Percentiles rank a stretch among this genome's conserved stretches.
Evolutionary conservation across 1,140 invertebrate species (phyloP).

Genomic region (Aphelinus atriplicis): DNA sequence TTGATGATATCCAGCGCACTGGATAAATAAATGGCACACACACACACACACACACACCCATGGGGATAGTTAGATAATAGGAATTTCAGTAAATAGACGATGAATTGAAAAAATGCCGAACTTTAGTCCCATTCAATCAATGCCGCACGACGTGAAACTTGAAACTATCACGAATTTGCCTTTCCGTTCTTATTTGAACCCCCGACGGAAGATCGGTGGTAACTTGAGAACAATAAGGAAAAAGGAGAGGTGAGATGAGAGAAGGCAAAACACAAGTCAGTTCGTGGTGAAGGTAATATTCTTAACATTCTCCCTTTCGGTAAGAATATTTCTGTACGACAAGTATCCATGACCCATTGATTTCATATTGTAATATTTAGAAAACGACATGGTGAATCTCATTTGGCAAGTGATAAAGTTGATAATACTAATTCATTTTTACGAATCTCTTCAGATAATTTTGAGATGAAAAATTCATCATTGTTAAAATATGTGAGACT

Average conservation of each 20-base stretch:
- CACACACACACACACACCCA: too few species aligned
- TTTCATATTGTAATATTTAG: conserved; percentile 9
- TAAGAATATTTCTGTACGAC: neutral
- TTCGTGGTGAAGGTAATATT: conserved; percentile 2
- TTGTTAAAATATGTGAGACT: too few species aligned
- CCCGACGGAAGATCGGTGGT: neutral
- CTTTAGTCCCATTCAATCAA: too few species aligned
- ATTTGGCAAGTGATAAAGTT: too few species aligned
- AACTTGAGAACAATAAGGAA: neutral
- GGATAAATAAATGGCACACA: too few species aligned
- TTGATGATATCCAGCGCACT: too few species aligned
- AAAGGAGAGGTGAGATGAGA: neutral
- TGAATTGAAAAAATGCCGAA: neutral
- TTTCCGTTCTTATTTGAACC: neutral
- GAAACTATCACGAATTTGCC: too few species aligned
- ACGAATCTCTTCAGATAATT: too few species aligned
- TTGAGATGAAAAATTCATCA: too few species aligned
- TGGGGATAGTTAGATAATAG: too few species aligned
- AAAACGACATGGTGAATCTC: conserved; percentile 9
- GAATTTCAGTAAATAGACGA: neutral
- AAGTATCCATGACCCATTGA: neutral
- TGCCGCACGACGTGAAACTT: too few species aligned
- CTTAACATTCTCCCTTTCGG: conserved; percentile 12
- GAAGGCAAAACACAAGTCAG: neutral
- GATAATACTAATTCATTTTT: too few species aligned